Evolutionary conservation across 1,140 invertebrate species (phyloP), one percentile per base, ranked within the genome.

Genomic region (Radopholus similis): DNA sequence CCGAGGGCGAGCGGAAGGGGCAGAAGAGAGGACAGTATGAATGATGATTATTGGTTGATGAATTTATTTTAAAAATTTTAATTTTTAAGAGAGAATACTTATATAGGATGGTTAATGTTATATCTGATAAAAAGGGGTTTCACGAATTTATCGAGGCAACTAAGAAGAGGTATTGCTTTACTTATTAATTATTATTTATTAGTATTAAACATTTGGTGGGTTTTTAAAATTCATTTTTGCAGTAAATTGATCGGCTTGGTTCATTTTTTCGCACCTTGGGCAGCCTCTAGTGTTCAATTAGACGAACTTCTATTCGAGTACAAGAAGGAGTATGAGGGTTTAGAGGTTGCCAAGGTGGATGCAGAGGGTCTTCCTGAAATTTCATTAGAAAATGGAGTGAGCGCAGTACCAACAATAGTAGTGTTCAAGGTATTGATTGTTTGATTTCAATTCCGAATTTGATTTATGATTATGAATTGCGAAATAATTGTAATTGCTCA

Each of bases 351-450:
- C 26, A 57, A 40, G 28, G 55, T 79, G 35, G 73, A 77, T 32
- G 80, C 80, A 11, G 77, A 79, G 57, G 71, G 54, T 23, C 28
- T 81, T 34, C 38, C 77, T 13, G 77, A 73, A 37, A 63, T 67
- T 8, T 69, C 80, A 4, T 26, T 64, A 11, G 64, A 66, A 37
- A 44, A 66, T 44, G 64, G 70, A 23, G 66, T 80, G 9, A 70
- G 55, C 30, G 74, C 78, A 44, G 80, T 68, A 4, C 78, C 78
- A 9, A 78, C 80, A 4, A 53, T 81, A 18, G 56, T 80, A 6
- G 64, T 74, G 26, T 80, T 81, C 49, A 81, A 74, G 66, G 76
- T 78, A 6, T 9, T 13, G 68, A 18, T 53, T 34, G 13, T 65
- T 63, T 63, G 0, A 65, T n/a, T 5, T 58, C n/a, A 38, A n/a